phyloP scores from a whole-genome alignment of 2,113 vertebrate species.

The Callospermophilus lateralis region DNA sequence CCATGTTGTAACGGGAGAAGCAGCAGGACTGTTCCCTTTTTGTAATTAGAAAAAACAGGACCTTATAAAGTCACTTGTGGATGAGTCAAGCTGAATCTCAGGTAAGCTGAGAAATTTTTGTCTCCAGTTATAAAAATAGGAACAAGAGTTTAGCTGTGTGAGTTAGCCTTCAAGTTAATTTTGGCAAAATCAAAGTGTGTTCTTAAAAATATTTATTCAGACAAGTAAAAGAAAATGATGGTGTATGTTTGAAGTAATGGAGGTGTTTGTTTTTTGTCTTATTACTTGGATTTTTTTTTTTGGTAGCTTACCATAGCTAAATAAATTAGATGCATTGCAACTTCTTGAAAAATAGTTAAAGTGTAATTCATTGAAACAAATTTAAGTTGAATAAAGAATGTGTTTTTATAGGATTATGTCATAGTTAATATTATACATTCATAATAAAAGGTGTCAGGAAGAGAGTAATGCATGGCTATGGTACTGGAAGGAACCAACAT shows the following conservation, averaged over 20 bases:
- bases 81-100: background rate
- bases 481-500: background rate
- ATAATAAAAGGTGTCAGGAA: background rate
- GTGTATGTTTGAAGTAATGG: background rate
- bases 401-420: background rate
- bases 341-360: slow-evolving; percentile 15
- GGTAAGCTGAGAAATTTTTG: background rate
- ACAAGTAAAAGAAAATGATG: slow-evolving; percentile 2
- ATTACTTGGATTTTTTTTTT: background rate
- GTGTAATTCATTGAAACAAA: slow-evolving; percentile 21
- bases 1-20: background rate
- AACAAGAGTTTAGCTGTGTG: background rate
- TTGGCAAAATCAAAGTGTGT: background rate
- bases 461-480: background rate
- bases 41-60: slow-evolving; percentile 21
- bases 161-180: background rate
- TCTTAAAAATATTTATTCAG: slow-evolving; percentile 27
- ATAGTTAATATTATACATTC: background rate
- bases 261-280: background rate
- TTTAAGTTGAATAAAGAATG: background rate
- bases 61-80: background rate
- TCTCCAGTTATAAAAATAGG: background rate
- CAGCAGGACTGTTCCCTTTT: background rate
- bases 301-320: slow-evolving; percentile 7
- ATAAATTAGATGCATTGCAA: slow-evolving; percentile 27